phyloP scores from a whole-genome alignment of 2,797 vertebrate species.

The Anguilla anguilla region DNA sequence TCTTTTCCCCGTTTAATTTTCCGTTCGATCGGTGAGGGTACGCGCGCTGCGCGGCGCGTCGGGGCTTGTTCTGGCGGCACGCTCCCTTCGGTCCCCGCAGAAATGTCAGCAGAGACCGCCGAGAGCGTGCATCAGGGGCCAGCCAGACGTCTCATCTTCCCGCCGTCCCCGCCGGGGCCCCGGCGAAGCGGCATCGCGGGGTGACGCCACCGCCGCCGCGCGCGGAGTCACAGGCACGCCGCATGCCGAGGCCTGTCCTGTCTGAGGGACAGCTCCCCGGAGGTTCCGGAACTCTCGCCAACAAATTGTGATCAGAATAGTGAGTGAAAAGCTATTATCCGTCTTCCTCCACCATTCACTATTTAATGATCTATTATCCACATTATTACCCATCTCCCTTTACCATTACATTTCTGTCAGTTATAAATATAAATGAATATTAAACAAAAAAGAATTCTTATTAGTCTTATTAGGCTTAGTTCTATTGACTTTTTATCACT shows the following conservation, averaged over 20 bases:
- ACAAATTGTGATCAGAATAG: neutral
- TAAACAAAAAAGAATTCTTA: too few relatives aligned
- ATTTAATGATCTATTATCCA: neutral
- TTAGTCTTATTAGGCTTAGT: too few relatives aligned
- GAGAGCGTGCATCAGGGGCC: neutral
- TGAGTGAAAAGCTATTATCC: neutral
- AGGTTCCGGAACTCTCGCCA: neutral
- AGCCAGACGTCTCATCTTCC: neutral
- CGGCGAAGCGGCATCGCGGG: neutral
- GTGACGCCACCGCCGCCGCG: neutral
- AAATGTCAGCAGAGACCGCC: neutral
- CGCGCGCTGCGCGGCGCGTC: neutral
- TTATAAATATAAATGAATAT: neutral
- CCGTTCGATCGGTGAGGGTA: neutral
- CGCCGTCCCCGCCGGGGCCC: neutral
- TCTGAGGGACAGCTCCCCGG: neutral
- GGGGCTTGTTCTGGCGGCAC: neutral
- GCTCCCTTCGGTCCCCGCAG: neutral
- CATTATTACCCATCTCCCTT: neutral
- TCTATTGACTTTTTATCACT: too few relatives aligned
- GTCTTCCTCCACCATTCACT: neutral
- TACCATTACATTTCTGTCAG: neutral
- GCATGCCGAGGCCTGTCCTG: neutral
- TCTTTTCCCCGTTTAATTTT: neutral
- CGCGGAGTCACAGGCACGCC: neutral